Base-by-base conservation (phyloP, 2,113 vertebrate genomes). In the Colistium nudipinnis region DNA sequence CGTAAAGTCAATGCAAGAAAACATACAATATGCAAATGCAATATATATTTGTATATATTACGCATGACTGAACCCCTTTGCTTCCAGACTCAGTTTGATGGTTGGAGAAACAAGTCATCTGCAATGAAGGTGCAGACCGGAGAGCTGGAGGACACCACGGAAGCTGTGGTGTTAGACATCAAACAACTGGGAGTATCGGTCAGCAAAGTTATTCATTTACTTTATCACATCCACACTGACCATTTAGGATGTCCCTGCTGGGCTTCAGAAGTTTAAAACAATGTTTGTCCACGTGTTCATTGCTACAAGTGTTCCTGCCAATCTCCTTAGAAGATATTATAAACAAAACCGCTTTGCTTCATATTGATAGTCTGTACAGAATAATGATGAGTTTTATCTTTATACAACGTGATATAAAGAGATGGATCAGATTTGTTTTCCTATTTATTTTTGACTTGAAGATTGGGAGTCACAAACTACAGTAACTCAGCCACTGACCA, bases 51-150 rank as follows among this genome's bases (percentile, higher is more conserved):
- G 11, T 47, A n/a, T n/a, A n/a, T n/a, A n/a, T n/a, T n/a, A 28
- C 45, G 3, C 59, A 25, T 49, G 1, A 22, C 8, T 6, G n/a
- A 1, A n/a, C 12, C 59, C 5, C 25, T 66, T 38, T 44, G 22
- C 20, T 75, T 52, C 25, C 80, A 98, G 98, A 85, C 38, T 13
- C 93, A 92, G 74, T 92, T 96, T 79, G 79, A 92, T 9, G 85
- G 90, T 60, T 97, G 96, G 93, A 93, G 88, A 83, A 94, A 94
- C 62, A 91, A 94, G 35, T 94, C 93, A 3, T 31, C 66, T 6
- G 70, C 89, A 49, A 91, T 93, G 90, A 93, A 86, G 73, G 81
- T 63, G 9, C 91, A 94, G 70, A 88, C 93, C 2, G 92, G 66
- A 31, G 88, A 88, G 45, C 80, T 95, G 83, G 91, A 93, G 79